These are phyloP conservation scores for Mormoops blainvillei DNA, from an alignment of 2,113 vertebrate species.

Conservation along the genomic window DNA sequence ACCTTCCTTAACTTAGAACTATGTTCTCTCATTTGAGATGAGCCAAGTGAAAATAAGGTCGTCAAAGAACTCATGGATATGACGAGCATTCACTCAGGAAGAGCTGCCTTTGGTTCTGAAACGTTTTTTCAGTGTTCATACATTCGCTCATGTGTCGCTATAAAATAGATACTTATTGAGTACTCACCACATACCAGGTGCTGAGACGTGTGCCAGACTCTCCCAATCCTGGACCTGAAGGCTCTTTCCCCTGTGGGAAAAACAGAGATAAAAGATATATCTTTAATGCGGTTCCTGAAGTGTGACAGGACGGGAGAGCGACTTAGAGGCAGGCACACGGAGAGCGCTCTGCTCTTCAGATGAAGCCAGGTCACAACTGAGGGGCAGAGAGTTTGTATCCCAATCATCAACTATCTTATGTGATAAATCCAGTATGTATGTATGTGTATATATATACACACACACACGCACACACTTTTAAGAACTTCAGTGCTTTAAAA, in stretches of 20 bases:
- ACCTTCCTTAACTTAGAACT: background rate
- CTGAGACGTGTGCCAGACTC: background rate
- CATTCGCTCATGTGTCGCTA: background rate
- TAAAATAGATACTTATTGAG: background rate
- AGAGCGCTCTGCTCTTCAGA: background rate
- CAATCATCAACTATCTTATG: background rate
- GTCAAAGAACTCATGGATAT: background rate
- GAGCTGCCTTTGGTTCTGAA: background rate
- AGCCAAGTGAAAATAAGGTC: background rate
- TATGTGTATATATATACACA: too few species aligned
- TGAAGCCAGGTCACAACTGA: background rate
- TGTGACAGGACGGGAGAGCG: background rate
- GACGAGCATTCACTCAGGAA: background rate
- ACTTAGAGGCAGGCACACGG: background rate
- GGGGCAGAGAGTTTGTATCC: background rate
- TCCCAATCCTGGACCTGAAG: background rate
- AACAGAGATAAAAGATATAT: background rate
- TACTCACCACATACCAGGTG: background rate
- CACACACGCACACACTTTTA: too few species aligned
- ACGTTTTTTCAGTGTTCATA: background rate
- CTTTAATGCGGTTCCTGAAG: background rate
- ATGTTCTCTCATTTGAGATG: background rate
- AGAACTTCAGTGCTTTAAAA: background rate
- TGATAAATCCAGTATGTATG: background rate
- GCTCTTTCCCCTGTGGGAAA: background rate